Evolutionary conservation across 2,797 vertebrate genomes (phyloP), one percentile per base, ranked within the genome.

Genomic region (Rhinichthys osculus): DNA sequence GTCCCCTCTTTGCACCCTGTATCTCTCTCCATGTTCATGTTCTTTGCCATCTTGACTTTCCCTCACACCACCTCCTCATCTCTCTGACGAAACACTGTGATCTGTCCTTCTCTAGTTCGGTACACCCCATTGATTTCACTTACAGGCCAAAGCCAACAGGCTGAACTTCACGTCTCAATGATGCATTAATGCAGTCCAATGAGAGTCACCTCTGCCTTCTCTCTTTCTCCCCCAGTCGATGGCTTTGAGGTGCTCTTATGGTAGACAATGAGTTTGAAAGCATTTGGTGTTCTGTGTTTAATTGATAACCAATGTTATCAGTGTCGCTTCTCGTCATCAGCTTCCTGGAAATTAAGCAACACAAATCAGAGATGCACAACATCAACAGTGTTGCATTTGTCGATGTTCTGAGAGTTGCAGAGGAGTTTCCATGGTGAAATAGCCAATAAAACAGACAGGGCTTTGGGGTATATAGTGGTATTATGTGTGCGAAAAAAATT

Each of bases 1-100:
- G 85, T 59, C 71, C 86, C 71, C n/a, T 71, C 38, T 42, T 50
- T 77, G n/a, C 74, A 72, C 85, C 69, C 67, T 73, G 7, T 27
- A 23, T 50, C 27, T 62, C 83, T 76, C 40, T 77, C 33, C 35
- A n/a, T 84, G 35, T 71, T 50, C 72, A 30, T 83, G 42, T 64
- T 19, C 30, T 76, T 9, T 70, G 59, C 17, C n/a, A 54, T 87
- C 85, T 30, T 42, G 52, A 16, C 76, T 59, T 62, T 66, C 66
- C 21, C 33, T 78, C 44, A 10, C 42, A 21, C 7, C 33, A 40
- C 59, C 70, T 23, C 71, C 30, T 82, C 67, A 71, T 35, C 42
- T 76, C 17, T 42, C 71, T 30, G 17, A 52, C 54, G 30, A 79
- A 86, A 74, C 74, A 81, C 3, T 30, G 40, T 19, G 17, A 77